phyloP scores from a whole-genome alignment of 30 jellyfish, hydroid and myxozoan genomes.

The Nemopilema nomurai region DNA sequence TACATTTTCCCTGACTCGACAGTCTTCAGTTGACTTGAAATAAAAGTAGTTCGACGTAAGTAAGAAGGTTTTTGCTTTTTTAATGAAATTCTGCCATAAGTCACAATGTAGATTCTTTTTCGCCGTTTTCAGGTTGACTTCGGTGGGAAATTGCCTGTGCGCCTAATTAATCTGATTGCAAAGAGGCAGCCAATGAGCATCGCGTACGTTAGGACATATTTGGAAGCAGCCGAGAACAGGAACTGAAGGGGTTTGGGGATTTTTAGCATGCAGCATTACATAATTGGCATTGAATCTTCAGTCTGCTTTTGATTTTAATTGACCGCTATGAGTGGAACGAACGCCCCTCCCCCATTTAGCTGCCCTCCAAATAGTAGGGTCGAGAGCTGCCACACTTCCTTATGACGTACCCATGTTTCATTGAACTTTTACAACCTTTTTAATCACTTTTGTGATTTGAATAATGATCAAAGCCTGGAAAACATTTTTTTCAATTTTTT shows the following conservation, averaged over 20 bases:
- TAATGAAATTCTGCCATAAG: neutral
- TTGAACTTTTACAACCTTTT: too few species aligned
- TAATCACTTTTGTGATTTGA: too few species aligned
- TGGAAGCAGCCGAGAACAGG: conserved; percentile 75
- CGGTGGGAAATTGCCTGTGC: conserved; percentile 94
- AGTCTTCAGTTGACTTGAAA: too few species aligned
- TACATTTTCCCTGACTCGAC: too few species aligned
- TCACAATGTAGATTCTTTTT: neutral
- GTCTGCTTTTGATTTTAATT: neutral
- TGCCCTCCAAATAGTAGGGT: too few species aligned
- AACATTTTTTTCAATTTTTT: too few species aligned
- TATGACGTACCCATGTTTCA: too few species aligned
- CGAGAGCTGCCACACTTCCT: too few species aligned
- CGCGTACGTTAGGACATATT: conserved; percentile 83
- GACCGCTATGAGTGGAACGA: too few species aligned
- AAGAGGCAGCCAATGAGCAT: conserved; percentile 93
- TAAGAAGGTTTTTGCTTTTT: neutral
- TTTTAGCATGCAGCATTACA: neutral
- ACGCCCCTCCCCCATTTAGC: too few species aligned
- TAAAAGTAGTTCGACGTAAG: too few species aligned
- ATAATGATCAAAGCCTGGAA: too few species aligned
- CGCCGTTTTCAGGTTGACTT: conserved; percentile 65
- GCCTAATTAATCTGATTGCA: conserved; percentile 87
- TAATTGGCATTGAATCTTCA: neutral
- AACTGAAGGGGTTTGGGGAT: neutral